Base-by-base conservation (phyloP, 2,888 invertebrate species). In the Ctenicera cuprea region DNA sequence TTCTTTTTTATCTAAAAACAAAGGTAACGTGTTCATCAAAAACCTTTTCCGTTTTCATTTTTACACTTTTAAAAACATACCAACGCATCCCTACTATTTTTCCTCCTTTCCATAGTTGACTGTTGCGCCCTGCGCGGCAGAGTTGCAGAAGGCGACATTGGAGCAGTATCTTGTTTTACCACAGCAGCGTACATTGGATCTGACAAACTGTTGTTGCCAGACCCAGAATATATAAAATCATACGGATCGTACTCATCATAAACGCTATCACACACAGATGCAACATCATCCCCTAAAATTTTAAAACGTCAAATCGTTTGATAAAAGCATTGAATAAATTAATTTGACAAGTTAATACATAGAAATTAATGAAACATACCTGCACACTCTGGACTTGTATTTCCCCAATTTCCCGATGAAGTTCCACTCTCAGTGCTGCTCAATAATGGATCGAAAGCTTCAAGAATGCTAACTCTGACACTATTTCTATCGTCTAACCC, bases 361-460 rank as follows among this genome's bases (percentile, higher is more conserved):
- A 41, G 41, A 38, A 50, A 14, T 48, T 16, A 14, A 8, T 3
- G n/a, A 18, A 48, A 20, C 11, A 9, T 22, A 91, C 91, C 91
- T 80, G 88, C 85, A 85, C 88, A 89, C 85, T 88, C 87, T 14
- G 87, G 86, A 78, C 86, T 87, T 43, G 83, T 83, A n/a, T 85
- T 83, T 65, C 85, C 81, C 57, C 57, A 57, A 22, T 37, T 57
- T n/a, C 38, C 22, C 7, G 75, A 72, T 20, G 79, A 75, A n/a
- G 78, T 74, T 43, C 76, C 75, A 72, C 77, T 80, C 79, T 92
- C 91, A 82, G 91, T 88, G 82, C 88, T 88, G 57, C 88, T 90
- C 82, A 94, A 89, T 85, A 96, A 89, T 59, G 96, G 96, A 90
- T 96, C 96, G 86, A 96, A 96, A 76, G 95, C 95, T 86, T 96